Percentiles rank a stretch among this genome's conserved stretches.
phyloP scores from a whole-genome alignment of 1,140 invertebrate genomes.

The Pogonus chalceus region DNA sequence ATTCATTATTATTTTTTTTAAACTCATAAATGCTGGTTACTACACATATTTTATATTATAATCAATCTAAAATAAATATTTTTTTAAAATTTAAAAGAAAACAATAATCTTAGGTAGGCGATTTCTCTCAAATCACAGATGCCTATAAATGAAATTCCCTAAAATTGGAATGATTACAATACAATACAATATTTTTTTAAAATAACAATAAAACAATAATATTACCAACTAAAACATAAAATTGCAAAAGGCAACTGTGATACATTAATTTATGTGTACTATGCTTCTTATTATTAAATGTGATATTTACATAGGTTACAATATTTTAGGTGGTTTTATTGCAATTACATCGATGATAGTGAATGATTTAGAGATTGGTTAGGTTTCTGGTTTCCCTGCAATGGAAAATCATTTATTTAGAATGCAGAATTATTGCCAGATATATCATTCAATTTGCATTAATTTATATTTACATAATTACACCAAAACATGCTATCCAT shows the following conservation, averaged over 20 bases:
- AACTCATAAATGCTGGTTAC: conserved; percentile 3
- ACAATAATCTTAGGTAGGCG: background rate
- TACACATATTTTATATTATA: conserved; percentile 1
- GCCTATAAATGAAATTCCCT: too few species aligned
- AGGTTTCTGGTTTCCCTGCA: conserved; percentile 9
- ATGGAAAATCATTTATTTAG: background rate
- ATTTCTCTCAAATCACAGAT: conserved; percentile 1
- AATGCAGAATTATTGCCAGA: background rate
- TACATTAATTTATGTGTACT: background rate
- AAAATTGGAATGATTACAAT: conserved; percentile 2
- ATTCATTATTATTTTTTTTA: too few species aligned
- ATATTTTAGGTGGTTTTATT: background rate
- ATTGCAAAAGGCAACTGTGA: conserved; percentile 5
- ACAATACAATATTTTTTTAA: too few species aligned
- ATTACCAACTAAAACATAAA: background rate
- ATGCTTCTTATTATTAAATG: background rate
- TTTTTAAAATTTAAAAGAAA: background rate
- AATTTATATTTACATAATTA: background rate
- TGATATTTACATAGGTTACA: conserved; percentile 2
- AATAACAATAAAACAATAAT: background rate
- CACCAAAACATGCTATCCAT: background rate
- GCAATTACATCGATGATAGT: conserved; percentile 13
- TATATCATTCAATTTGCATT: background rate
- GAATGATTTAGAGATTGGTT: conserved; percentile 12
- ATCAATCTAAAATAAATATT: background rate